These are phyloP conservation scores for Andricus quercusramuli DNA, from an alignment of 2,888 invertebrate species.

Conservation along the genomic window DNA sequence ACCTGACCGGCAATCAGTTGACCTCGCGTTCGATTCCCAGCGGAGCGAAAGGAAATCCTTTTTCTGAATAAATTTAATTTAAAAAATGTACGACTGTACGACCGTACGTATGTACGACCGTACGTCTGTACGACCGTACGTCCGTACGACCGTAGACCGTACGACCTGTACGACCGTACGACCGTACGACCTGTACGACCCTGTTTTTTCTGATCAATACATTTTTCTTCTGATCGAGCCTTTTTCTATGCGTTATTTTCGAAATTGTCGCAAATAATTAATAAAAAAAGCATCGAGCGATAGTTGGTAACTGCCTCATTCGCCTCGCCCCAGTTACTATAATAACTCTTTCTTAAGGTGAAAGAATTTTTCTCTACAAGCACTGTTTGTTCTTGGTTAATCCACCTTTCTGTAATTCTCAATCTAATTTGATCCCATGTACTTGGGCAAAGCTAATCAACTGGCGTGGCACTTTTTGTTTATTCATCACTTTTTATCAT, in stretches of 20 bases:
- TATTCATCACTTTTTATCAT: neutral
- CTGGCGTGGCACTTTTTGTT: conserved; percentile 19
- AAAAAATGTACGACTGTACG: no score
- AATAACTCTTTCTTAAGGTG: neutral
- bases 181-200: no score
- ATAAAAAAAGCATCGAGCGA: conserved; percentile 23
- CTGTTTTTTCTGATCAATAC: no score
- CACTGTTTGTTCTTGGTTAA: conserved; percentile 25
- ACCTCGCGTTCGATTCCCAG: no score
- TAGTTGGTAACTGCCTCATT: conserved; percentile 20
- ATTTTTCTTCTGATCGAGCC: no score
- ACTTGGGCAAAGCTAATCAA: conserved; percentile 19
- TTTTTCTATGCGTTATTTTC: neutral
- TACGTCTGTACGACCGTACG: no score
- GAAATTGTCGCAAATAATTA: conserved; percentile 13
- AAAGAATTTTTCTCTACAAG: conserved; percentile 16
- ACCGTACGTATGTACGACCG: no score
- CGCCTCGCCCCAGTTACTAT: conserved; percentile 30
- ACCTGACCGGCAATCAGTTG: no score
- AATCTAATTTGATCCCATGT: conserved; percentile 31
- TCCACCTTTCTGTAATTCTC: conserved; percentile 27
- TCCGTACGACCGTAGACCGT: no score
- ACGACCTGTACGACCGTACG: no score
- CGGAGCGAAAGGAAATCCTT: no score
- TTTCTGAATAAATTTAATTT: no score